These are phyloP conservation scores for Hypercompe scribonia DNA, from an alignment of 2,888 invertebrate species.

Conservation along the genomic window DNA sequence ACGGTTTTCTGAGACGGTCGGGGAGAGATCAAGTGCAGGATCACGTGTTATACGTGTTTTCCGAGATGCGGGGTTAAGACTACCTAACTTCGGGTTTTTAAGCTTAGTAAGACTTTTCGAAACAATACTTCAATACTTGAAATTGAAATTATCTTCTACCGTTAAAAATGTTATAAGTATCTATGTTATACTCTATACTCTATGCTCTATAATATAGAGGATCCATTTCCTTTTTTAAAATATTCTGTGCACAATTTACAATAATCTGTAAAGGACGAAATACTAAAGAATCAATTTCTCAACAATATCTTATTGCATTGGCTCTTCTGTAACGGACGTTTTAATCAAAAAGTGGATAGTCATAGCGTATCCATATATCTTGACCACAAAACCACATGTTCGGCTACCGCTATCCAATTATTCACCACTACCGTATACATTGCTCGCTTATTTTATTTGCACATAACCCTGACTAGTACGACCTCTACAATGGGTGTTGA, in stretches of 20 bases:
- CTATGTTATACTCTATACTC: too few relatives aligned
- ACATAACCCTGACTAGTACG: constrained; percentile 10
- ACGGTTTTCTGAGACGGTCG: too few relatives aligned
- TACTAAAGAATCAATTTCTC: constrained; percentile 45
- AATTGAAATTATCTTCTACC: too few relatives aligned
- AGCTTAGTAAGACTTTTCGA: too few relatives aligned
- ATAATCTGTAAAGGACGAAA: constrained; percentile 34
- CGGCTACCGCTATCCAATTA: constrained; percentile 45
- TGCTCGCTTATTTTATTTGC: constrained; percentile 21
- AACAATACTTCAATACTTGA: background rate
- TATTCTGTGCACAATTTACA: constrained; percentile 31
- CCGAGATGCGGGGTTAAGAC: too few relatives aligned
- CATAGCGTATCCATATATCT: constrained; percentile 73
- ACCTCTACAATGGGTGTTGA: constrained; percentile 48
- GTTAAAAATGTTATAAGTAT: too few relatives aligned
- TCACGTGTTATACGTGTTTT: too few relatives aligned
- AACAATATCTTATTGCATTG: constrained; percentile 37
- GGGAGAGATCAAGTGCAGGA: too few relatives aligned
- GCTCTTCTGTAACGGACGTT: constrained; percentile 70
- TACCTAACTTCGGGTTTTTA: too few relatives aligned
- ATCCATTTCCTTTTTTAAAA: constrained; percentile 20
- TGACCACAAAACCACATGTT: constrained; percentile 64
- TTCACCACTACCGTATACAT: constrained; percentile 34
- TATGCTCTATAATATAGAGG: background rate
- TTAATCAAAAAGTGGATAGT: constrained; percentile 75